Base-by-base conservation (phyloP, 2,888 invertebrate species). In the Dasysyrphus albostriatus region DNA sequence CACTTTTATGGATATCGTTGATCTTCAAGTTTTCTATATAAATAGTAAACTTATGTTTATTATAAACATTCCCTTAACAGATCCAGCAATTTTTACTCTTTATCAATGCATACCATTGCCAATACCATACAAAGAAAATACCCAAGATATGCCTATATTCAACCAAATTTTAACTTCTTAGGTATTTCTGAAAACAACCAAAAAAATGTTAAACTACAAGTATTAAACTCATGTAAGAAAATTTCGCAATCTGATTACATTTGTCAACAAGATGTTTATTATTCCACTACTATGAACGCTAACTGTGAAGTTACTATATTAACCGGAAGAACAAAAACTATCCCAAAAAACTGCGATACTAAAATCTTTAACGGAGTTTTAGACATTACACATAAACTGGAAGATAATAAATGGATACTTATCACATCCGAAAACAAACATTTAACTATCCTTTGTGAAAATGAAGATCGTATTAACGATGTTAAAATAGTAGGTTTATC, bases 331-430 rank as follows among this genome's bases (percentile, higher is more conserved):
- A 47, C 8, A 47, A 47, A 47, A 47, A 47, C 8, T 16, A 47
- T 47, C 16, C 47, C 16, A 16, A 47, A 9, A 47, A 47, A 16
- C 8, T 16, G 47, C 47, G 47, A 47, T 47, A 47, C 47, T 47
- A 47, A 47, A 47, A 47, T 47, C 8, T 47, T 16, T 47, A 16
- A 47, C 47, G 44, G 44, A 44, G 16, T 47, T 16, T 47, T 47
- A 47, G 47, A 47, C 16, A 47, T 44, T n/a, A 44, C 6, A 47
- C 47, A 47, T 47, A 47, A 47, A 16, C n/a, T 47, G 3, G 7
- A 47, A 47, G 47, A 47, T 47, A 47, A 16, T 47, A 47, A 47
- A 47, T 47, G 47, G 16, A 47, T 16, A 47, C 47, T 47, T 47
- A 47, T 47, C n/a, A 47, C 47, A 47, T 47, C 47, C 47, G 16